Evolutionary conservation across 2,113 vertebrate species (phyloP).

Genomic region (Thermophis baileyi): DNA sequence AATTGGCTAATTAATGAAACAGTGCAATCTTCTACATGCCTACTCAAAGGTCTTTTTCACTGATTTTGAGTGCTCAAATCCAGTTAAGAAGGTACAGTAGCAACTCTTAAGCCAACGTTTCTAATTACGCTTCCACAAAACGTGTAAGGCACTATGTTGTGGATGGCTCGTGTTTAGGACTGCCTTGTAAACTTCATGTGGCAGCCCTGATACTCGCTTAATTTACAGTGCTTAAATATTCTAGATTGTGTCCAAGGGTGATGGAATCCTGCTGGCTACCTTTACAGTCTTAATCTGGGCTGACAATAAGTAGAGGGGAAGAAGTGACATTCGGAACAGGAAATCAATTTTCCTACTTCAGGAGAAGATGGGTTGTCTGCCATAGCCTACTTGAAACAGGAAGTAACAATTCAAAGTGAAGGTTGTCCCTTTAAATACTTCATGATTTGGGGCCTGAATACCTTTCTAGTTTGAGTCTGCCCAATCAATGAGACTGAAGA

Average conservation of each 20-base stretch:
- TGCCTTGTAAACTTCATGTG: not conserved
- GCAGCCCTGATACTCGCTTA: not conserved
- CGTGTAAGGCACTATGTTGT: not conserved
- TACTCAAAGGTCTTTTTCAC: not conserved
- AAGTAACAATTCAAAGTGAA: not conserved
- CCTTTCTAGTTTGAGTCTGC: not conserved
- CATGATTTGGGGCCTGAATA: not conserved
- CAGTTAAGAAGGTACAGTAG: not conserved
- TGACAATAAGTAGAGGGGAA: not conserved
- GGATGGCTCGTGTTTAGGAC: not conserved
- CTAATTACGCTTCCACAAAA: not conserved
- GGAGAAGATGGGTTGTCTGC: not conserved
- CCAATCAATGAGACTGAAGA: not conserved
- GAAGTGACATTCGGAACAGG: not conserved
- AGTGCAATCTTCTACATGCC: not conserved
- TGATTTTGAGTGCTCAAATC: not conserved
- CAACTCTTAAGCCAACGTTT: not conserved
- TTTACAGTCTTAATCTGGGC: not conserved
- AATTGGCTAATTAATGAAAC: not conserved
- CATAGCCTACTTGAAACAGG: not conserved
- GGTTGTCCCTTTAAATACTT: not conserved
- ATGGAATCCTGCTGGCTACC: not conserved
- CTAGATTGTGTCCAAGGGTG: not conserved
- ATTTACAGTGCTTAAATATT: not conserved
- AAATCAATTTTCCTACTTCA: not conserved